Evolutionary conservation across 1,140 invertebrate species (phyloP), one percentile per base, ranked within the genome.

Genomic region (Muscidifurax raptorellus): DNA sequence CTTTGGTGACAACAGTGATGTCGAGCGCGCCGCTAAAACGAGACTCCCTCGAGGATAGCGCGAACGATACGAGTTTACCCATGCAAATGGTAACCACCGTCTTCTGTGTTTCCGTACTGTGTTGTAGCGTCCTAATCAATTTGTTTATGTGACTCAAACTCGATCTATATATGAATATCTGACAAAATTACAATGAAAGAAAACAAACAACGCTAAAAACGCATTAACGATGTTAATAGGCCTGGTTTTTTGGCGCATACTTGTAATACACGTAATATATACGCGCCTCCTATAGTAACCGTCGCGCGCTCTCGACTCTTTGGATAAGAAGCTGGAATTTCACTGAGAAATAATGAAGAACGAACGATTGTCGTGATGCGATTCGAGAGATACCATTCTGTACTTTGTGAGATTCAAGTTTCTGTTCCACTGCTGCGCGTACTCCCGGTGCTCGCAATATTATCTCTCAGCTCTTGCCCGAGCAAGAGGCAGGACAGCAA

Each of bases 31-130:
- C 88, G 86, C 87, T 81, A 66, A 91, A 91, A 75, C 89, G 88
- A 88, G 86, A 90, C 86, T 85, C 83, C 82, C 86, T 87, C 83
- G 87, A 90, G 85, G 87, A 89, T 86, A 66, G 47, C 85, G 89
- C 87, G 85, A 87, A 87, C 87, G 87, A 91, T 89, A 88, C 89
- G 88, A 90, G 88, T 91, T 89, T 91, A 90, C 91, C 91, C 85
- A 91, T 93, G 89, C 89, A 92, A 91, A 93, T 93, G 92, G 92
- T 93, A 92, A 93, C 92, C 88, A 93, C 92, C 90, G 91, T 92
- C 88, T 90, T 93, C 89, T 93, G 92, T 92, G 90, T 93, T 89
- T 93, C 92, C 88, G 91, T 93, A 90, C 89, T 93, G 89, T 93
- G 91, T 92, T 93, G 92, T 88, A 92, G 91, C 90, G 90, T 93